These are phyloP conservation scores for Keiferia lycopersicella DNA, from an alignment of 2,888 invertebrate species.

Conservation along the genomic window DNA sequence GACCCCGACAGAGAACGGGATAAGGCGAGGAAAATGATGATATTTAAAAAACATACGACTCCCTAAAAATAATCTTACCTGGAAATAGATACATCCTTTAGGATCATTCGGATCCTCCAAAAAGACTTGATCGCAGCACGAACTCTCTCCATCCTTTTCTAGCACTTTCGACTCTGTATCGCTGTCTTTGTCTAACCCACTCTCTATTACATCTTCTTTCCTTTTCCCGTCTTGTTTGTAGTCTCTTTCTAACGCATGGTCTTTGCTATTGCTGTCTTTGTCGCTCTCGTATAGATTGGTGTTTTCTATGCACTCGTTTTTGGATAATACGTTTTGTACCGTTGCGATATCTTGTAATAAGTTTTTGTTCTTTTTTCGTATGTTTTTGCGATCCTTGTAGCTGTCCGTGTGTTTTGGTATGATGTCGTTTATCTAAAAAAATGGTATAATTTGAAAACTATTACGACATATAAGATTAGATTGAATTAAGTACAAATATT, in stretches of 20 bases:
- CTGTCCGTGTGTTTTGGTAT: conserved; percentile 29
- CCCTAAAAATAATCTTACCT: conserved; percentile 57
- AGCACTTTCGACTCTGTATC: conserved; percentile 26
- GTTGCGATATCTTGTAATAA: conserved; percentile 53
- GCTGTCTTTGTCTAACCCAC: conserved; percentile 23
- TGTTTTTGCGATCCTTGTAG: conserved; percentile 43
- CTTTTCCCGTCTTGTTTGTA: conserved; percentile 13
- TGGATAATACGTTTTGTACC: conserved; percentile 49
- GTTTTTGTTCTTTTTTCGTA: conserved; percentile 59
- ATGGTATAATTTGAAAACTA: too few relatives aligned
- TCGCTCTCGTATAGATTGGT: conserved; percentile 44
- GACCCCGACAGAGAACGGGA: too few relatives aligned
- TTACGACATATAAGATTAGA: too few relatives aligned
- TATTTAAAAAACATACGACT: too few relatives aligned
- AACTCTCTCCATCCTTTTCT: conserved; percentile 41
- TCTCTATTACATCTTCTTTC: background rate
- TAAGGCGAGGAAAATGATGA: too few relatives aligned
- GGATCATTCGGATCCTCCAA: conserved; percentile 76
- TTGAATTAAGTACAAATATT: too few relatives aligned
- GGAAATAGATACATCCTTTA: conserved; percentile 83
- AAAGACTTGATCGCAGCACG: conserved; percentile 51
- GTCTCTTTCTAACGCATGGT: conserved; percentile 5
- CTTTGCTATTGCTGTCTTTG: conserved; percentile 25
- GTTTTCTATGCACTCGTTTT: conserved; percentile 41
- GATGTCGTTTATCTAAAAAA: conserved; percentile 8